Percentiles rank a stretch among this genome's conserved stretches.
Evolutionary conservation across 1,140 invertebrate genomes (phyloP).

Genomic region (Drosophila ambigua): DNA sequence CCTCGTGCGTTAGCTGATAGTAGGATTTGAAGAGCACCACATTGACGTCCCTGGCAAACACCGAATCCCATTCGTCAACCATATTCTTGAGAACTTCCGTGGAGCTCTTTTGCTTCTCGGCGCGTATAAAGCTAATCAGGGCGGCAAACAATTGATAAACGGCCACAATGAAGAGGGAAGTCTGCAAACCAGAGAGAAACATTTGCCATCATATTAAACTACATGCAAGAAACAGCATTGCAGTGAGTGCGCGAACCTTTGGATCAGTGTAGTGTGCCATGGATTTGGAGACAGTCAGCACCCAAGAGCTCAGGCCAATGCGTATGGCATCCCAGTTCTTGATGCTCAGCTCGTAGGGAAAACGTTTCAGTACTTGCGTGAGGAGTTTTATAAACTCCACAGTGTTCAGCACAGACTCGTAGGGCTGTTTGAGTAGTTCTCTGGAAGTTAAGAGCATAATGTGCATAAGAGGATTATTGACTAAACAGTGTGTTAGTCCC

Average conservation of each 20-base stretch:
- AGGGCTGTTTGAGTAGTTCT: constrained; percentile 47
- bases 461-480: background rate
- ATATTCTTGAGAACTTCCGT: constrained; percentile 84
- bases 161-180: constrained; percentile 84
- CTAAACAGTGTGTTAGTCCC: no score
- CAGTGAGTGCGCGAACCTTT: constrained; percentile 68
- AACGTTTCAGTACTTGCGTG: constrained; percentile 78
- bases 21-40: constrained; percentile 84
- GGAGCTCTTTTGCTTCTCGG: constrained; percentile 84
- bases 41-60: constrained; percentile 85
- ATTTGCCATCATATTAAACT: background rate
- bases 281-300: constrained; percentile 84
- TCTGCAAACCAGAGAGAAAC: constrained; percentile 64
- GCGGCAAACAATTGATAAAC: constrained; percentile 85
- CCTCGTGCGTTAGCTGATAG: constrained; percentile 78
- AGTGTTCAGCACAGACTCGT: constrained; percentile 70
- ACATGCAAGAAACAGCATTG: background rate
- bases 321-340: constrained; percentile 88
- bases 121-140: constrained; percentile 84
- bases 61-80: constrained; percentile 86
- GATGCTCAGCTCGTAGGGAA: constrained; percentile 83
- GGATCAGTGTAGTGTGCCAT: constrained; percentile 80
- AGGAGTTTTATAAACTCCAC: constrained; percentile 84
- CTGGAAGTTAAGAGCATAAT: constrained; percentile 14
- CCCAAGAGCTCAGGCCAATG: constrained; percentile 87